Evolutionary conservation across 1,140 invertebrate genomes (phyloP).

Genomic region (Chionoecetes opilio): DNA sequence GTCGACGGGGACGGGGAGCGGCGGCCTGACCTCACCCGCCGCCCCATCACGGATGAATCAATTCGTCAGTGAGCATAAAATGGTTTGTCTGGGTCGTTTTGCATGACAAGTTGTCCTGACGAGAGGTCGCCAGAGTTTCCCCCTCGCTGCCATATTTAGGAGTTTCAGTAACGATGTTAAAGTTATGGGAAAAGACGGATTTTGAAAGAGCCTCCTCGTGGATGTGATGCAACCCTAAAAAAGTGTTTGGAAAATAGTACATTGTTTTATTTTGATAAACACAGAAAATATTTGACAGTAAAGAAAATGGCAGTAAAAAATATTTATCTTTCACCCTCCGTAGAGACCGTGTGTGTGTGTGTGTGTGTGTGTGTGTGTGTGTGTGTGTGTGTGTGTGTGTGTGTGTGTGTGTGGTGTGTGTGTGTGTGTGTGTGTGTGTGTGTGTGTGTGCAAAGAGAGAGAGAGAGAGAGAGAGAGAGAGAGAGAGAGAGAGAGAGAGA

Average conservation of each 20-base stretch:
- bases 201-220: too few relatives aligned
- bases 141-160: slow-evolving; percentile 11
- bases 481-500: too few relatives aligned
- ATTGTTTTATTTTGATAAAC: too few relatives aligned
- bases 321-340: neutral
- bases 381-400: slow-evolving; percentile 32
- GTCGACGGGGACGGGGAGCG: slow-evolving; percentile 53
- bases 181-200: slow-evolving; percentile 2
- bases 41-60: neutral
- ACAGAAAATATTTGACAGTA: too few relatives aligned
- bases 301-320: too few relatives aligned
- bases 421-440: slow-evolving; percentile 35
- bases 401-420: slow-evolving; percentile 1
- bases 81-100: slow-evolving; percentile 76
- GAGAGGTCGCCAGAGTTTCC: slow-evolving; percentile 24
- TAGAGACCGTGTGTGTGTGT: neutral
- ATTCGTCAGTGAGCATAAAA: slow-evolving; percentile 55
- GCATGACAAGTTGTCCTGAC: neutral
- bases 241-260: neutral
- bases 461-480: too few relatives aligned
- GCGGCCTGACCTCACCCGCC: neutral
- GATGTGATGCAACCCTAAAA: neutral
- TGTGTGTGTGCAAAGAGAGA: too few relatives aligned
- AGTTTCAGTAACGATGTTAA: slow-evolving; percentile 3
- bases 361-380: slow-evolving; percentile 46